These are phyloP conservation scores for Lepeophtheirus salmonis DNA, from an alignment of 1,140 invertebrate species.

Conservation along the genomic window DNA sequence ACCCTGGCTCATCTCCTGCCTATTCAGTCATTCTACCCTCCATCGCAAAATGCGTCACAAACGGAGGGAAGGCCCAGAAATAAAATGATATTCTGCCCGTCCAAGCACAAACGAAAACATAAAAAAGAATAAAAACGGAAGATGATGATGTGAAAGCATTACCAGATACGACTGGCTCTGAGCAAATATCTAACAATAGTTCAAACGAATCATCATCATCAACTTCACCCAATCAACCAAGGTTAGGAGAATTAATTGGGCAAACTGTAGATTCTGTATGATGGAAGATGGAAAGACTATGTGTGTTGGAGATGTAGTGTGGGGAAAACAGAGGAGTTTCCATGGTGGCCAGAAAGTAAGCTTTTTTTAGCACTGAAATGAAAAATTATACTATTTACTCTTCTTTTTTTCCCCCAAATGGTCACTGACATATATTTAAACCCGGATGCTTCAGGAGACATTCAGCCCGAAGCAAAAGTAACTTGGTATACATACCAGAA, in stretches of 20 bases:
- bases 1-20: no score
- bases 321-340: slow-evolving; percentile 73
- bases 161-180: not conserved
- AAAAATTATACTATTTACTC: no score
- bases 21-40: slow-evolving; percentile 37
- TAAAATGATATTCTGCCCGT: not conserved
- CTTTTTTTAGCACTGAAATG: no score
- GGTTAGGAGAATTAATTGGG: slow-evolving; percentile 27
- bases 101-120: not conserved
- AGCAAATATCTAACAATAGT: not conserved
- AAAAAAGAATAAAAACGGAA: slow-evolving; percentile 21
- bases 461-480: not conserved
- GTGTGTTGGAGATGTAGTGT: slow-evolving; percentile 58
- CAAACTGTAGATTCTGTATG: slow-evolving; percentile 34
- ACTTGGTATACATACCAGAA: not conserved
- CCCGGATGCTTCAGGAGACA: not conserved
- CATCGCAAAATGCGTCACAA: slow-evolving; percentile 28
- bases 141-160: slow-evolving; percentile 2
- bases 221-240: slow-evolving; percentile 28
- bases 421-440: not conserved
- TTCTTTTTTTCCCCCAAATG: no score
- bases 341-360: slow-evolving; percentile 66
- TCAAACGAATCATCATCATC: not conserved
- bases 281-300: slow-evolving; percentile 38
- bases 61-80: slow-evolving; percentile 15